Base-by-base conservation (phyloP, 2,797 vertebrate genomes). In the Danio aesculapii region DNA sequence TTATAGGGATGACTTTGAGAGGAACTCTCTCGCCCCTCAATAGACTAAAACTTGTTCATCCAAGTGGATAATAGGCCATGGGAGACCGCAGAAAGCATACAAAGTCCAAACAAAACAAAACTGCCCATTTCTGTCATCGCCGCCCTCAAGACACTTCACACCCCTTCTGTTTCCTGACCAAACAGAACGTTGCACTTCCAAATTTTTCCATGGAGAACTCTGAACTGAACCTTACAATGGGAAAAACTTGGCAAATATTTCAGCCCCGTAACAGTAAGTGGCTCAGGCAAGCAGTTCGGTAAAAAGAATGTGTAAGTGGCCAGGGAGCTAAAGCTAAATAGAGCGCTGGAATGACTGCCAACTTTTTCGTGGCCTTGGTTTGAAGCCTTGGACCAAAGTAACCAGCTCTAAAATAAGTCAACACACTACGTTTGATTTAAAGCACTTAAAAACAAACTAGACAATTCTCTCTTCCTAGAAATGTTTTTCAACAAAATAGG, bases 81-180 rank as follows among this genome's bases (percentile, higher is more conserved):
- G 8, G 46, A 73, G 70, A 75, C 63, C 57, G 50, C 61, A 81
- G 52, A 64, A 49, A 61, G 46, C 46, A 73, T 64, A 66, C 61
- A 50, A 67, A 67, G 50, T 43, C 21, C 53, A 68, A 71, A 75
- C 16, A 59, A 59, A 79, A 50, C 55, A 50, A 59, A 43, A 50
- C 57, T 53, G 30, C 46, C 77, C 47, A 44, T 79, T 79, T 43
- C 57, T 63, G 30, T 53, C 57, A 52, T 44, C 3, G 12, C 39
- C 47, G 64, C 61, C 39, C 47, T 41, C 44, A 78, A 50, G 66
- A 50, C 64, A 69, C 21, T 61, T 78, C 66, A 50, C 21, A 78
- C 64, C 66, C 67, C 57, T 68, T 77, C 75, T 62, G 77, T 70
- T 79, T 79, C 66, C 66, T 61, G 66, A 58, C 21, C 76, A 78